Evolutionary conservation across 2,797 vertebrate genomes (phyloP), one percentile per base, ranked within the genome.

Genomic region (Gallinago stenura): DNA sequence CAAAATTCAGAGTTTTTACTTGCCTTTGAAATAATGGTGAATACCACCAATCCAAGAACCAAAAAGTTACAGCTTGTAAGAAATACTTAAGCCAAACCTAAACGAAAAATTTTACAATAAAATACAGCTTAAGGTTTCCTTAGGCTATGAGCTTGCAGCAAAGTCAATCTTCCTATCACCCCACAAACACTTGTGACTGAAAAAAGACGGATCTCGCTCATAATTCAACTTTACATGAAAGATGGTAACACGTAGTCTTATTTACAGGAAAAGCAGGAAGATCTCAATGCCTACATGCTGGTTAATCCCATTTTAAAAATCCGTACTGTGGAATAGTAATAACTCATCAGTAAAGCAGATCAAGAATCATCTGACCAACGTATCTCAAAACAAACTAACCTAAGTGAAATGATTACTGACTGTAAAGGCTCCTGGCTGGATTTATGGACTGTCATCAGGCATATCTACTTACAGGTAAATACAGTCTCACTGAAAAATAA

Each of bases 101-200:
- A 94, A 86, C 10, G 58, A 96, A 97, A 96, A 96, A 90, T 43
- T 10, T 65, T 94, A 66, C 6, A 88, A 83, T 65, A 92, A 94
- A 95, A 66, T 43, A 77, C 30, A 95, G 75, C 26, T 77, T 89
- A 58, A 86, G 83, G 80, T 75, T 56, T 57, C 37, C 48, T 69
- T 88, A 90, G 5, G 72, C n/a, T 75, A 15, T 17, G 39, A 90
- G 60, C 56, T 92, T 84, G 39, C 79, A 94, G 84, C 75, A 84
- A 97, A 94, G 70, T 51, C 3, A 4, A 73, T 64, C 57, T 91
- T 76, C 66, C n/a, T 77, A 87, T 92, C 78, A 87, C 19, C 45
- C 19, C 75, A 92, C 58, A 92, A 66, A 94, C 94, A 66, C 66
- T 82, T 91, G 43, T 43, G 21, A 45, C 61, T 77, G 89, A 96